Evolutionary conservation across 2,888 invertebrate species (phyloP).

Genomic region (Fragum fragum): DNA sequence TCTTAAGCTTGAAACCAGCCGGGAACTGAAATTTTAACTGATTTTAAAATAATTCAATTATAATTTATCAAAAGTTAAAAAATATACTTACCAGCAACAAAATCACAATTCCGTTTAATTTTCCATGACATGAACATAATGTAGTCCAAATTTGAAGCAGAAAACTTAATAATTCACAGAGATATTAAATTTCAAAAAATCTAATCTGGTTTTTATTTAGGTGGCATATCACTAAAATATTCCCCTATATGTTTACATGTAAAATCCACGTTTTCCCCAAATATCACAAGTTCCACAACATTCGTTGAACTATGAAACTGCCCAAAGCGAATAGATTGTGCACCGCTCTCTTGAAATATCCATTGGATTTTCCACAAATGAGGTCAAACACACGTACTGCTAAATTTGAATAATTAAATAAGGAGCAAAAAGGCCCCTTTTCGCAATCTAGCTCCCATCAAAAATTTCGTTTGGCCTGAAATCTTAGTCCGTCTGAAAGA

Average conservation of each 20-base stretch:
- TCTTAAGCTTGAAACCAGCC: not conserved
- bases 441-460: no score
- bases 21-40: not conserved
- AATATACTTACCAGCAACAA: not conserved
- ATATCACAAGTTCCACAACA: not conserved
- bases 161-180: not conserved
- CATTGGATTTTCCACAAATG: not conserved
- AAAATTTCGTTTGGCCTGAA: no score
- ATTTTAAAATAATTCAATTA: not conserved
- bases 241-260: not conserved
- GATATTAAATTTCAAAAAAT: not conserved
- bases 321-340: not conserved
- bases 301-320: not conserved
- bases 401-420: not conserved
- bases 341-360: not conserved
- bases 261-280: not conserved
- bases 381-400: not conserved
- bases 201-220: not conserved
- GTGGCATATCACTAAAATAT: not conserved
- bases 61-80: not conserved
- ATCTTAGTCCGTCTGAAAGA: no score
- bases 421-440: no score
- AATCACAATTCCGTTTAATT: not conserved
- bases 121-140: not conserved
- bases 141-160: constrained; percentile 3